phyloP scores from a whole-genome alignment of 2,888 invertebrate species.

The Litoditis marina region DNA sequence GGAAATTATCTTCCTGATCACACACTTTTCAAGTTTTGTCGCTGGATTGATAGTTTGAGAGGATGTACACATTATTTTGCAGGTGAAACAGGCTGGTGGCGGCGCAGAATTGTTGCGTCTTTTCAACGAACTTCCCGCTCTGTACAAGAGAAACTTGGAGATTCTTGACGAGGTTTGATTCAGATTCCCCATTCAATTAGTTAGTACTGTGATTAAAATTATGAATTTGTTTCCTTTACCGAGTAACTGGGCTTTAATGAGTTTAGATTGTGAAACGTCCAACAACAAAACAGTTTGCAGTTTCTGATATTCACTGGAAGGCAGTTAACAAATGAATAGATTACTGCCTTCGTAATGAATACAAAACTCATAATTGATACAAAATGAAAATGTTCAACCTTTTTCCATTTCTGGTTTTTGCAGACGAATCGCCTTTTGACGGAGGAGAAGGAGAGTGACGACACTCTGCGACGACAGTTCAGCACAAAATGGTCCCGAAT shows the following conservation, averaged over 20 bases:
- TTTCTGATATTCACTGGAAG: too few relatives aligned
- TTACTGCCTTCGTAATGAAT: too few relatives aligned
- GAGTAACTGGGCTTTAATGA: neutral
- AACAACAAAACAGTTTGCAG: too few relatives aligned
- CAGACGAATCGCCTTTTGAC: slow-evolving; percentile 70
- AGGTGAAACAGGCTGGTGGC: slow-evolving; percentile 52
- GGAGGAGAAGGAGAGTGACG: slow-evolving; percentile 88
- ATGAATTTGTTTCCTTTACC: neutral
- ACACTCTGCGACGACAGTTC: slow-evolving; percentile 81
- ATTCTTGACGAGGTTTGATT: slow-evolving; percentile 80
- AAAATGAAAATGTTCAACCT: too few relatives aligned
- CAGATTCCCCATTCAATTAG: neutral
- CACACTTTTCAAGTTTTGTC: too few relatives aligned
- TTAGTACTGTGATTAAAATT: too few relatives aligned
- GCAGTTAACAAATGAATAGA: too few relatives aligned
- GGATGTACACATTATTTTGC: neutral
- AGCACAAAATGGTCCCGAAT: slow-evolving; percentile 88
- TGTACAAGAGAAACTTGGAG: slow-evolving; percentile 85
- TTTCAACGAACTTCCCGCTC: slow-evolving; percentile 82
- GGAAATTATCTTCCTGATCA: too few relatives aligned
- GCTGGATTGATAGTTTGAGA: neutral
- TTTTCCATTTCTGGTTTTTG: neutral
- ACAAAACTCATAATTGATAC: too few relatives aligned
- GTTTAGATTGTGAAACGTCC: neutral
- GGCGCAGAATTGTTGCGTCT: slow-evolving; percentile 66